These are phyloP conservation scores for Paelopatides confundens DNA, from an alignment of 53 echinoderm and acorn worm species.

Conservation along the genomic window DNA sequence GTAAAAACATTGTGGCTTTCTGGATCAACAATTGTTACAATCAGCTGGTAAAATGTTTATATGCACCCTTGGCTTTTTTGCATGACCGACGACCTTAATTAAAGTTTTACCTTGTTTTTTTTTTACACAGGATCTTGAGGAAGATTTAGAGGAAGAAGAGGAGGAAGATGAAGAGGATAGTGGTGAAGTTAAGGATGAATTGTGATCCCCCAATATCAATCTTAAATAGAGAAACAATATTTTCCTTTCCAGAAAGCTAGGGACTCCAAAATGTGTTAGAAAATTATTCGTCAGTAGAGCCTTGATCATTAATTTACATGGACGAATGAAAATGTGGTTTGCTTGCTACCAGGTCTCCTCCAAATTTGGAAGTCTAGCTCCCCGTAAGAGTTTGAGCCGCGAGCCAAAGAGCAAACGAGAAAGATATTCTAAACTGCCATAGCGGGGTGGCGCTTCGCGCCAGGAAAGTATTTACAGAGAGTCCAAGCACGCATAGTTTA, in stretches of 20 bases:
- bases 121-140: constrained; percentile 46
- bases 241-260: not conserved
- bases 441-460: not conserved
- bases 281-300: not conserved
- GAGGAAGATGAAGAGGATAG: constrained; percentile 77
- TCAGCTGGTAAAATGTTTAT: no score
- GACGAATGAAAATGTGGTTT: not conserved
- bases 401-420: not conserved
- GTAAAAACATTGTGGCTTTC: no score
- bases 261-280: not conserved
- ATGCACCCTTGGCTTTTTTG: no score
- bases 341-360: not conserved
- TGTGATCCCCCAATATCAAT: constrained; percentile 58
- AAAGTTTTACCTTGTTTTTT: not conserved
- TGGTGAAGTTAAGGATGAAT: constrained; percentile 74
- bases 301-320: not conserved
- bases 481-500: not conserved
- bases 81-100: no score
- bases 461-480: not conserved
- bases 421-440: not conserved
- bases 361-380: not conserved
- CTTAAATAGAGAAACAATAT: not conserved
- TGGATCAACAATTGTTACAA: no score
- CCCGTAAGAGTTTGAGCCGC: not conserved
- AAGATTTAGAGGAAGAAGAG: constrained; percentile 81